phyloP scores from a whole-genome alignment of 2,113 vertebrate genomes.

The Penelope pileata region DNA sequence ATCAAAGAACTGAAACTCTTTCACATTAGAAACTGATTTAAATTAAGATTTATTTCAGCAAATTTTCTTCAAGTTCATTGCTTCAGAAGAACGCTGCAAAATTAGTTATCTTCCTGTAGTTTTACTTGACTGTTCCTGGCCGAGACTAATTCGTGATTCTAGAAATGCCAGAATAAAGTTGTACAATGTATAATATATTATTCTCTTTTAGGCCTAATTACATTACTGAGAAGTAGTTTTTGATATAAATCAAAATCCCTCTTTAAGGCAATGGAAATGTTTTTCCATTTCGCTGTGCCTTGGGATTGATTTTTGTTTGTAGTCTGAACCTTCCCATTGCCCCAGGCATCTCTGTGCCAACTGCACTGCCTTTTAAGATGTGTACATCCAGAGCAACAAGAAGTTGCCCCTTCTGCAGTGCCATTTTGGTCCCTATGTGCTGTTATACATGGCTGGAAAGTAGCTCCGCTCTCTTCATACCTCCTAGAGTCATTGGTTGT shows the following conservation, averaged over 20 bases:
- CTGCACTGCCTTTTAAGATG: neutral
- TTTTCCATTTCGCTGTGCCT: neutral
- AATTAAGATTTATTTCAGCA: conserved; percentile 47
- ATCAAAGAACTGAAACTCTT: conserved; percentile 41
- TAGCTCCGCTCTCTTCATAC: neutral
- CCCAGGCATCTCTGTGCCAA: neutral
- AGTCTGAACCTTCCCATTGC: neutral
- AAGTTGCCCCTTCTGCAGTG: neutral
- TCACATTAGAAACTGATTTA: conserved; percentile 12
- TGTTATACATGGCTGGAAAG: neutral
- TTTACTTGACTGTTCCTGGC: conserved; percentile 8
- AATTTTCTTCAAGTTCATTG: neutral
- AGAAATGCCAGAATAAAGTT: neutral
- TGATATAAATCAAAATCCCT: neutral
- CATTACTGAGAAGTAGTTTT: neutral
- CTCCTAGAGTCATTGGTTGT: neutral
- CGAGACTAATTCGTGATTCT: neutral
- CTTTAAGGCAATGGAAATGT: neutral
- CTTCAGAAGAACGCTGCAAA: neutral
- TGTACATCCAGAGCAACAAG: neutral
- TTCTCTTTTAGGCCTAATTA: neutral
- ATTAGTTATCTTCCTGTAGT: neutral
- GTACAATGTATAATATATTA: neutral
- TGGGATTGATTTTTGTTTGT: neutral
- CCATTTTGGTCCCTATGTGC: accelerated